phyloP scores from a whole-genome alignment of 2,888 invertebrate species.

The Pantelozetes paolii region DNA sequence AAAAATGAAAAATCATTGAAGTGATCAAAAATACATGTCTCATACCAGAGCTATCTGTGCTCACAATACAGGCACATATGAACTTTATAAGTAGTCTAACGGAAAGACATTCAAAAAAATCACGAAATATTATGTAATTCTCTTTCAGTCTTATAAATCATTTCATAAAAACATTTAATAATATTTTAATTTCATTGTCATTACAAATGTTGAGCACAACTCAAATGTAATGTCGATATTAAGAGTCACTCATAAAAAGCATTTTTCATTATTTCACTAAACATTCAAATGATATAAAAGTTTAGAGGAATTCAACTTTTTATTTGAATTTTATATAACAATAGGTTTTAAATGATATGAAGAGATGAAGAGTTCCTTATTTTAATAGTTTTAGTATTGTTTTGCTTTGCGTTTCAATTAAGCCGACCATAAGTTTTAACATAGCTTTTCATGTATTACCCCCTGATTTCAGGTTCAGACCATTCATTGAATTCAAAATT shows the following conservation, averaged over 20 bases:
- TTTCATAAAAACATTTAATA: not conserved
- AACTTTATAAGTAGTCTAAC: conserved; percentile 29
- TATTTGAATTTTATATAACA: too few species aligned
- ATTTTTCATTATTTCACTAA: not conserved
- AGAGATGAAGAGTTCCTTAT: too few species aligned
- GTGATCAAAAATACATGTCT: conserved; percentile 12
- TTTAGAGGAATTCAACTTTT: too few species aligned
- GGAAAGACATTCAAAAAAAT: conserved; percentile 1
- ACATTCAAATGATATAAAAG: not conserved
- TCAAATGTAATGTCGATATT: not conserved
- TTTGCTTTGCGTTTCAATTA: too few species aligned
- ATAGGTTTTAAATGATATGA: too few species aligned
- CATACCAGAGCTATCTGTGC: not conserved
- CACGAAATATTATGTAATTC: conserved; percentile 12
- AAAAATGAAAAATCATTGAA: conserved; percentile 26
- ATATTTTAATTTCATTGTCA: not conserved
- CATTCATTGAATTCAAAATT: too few species aligned
- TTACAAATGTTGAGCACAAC: not conserved
- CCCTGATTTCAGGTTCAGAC: too few species aligned
- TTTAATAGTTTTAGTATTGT: too few species aligned
- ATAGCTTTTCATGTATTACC: too few species aligned
- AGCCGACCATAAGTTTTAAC: too few species aligned
- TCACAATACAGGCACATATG: not conserved
- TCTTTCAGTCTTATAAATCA: not conserved
- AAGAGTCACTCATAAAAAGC: not conserved